Evolutionary conservation across 2,113 vertebrate genomes (phyloP).

Genomic region (Lonchura striata): DNA sequence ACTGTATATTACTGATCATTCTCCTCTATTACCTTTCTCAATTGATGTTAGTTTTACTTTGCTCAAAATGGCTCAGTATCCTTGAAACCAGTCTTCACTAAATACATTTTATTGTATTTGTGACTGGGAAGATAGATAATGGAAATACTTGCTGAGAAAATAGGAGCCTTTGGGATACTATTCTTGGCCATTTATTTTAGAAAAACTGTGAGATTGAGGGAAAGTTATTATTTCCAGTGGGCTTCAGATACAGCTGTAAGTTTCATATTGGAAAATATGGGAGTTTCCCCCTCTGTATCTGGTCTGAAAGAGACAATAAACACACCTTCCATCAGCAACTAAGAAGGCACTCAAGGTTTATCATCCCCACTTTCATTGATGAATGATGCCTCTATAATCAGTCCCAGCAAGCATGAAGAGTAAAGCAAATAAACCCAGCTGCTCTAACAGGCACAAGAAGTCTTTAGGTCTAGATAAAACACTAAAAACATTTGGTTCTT

Average conservation of each 20-base stretch:
- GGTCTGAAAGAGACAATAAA: neutral
- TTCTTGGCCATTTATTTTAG: neutral
- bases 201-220: neutral
- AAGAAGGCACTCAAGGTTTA: neutral
- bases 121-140: neutral
- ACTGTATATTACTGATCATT: neutral
- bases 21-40: neutral
- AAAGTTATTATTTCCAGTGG: neutral
- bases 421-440: neutral
- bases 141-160: conserved; percentile 6
- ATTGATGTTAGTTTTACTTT: neutral
- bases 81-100: neutral
- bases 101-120: neutral
- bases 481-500: neutral
- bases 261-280: neutral
- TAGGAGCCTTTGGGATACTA: neutral
- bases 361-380: neutral
- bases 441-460: neutral
- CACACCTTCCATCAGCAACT: neutral
- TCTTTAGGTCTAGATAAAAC: neutral
- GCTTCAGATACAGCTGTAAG: neutral
- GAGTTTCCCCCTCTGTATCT: neutral
- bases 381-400: neutral
- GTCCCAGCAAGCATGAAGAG: neutral
- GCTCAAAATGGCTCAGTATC: neutral